Conservation (phyloP, 1,140 invertebrate genomes). For the Diploscapter pachys region DNA sequence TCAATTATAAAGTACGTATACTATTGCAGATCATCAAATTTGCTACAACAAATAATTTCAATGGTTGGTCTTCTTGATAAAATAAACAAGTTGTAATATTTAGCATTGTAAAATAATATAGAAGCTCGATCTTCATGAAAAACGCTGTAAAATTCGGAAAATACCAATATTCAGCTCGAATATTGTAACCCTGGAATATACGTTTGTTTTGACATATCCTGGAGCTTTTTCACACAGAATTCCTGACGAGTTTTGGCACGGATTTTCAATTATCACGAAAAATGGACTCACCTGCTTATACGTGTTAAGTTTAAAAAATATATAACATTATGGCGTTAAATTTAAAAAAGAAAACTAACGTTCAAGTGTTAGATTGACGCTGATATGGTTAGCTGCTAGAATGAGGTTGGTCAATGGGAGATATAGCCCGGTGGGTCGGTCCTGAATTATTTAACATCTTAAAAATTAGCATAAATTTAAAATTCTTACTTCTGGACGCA, state of each 20-base stretch:
- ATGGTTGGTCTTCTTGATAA: no score
- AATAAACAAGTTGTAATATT: no score
- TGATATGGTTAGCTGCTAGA: conserved; percentile 35
- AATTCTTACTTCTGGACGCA: no score
- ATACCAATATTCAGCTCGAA: neutral
- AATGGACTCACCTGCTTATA: conserved; percentile 19
- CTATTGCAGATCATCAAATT: no score
- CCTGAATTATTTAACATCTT: no score
- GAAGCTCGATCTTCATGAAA: no score
- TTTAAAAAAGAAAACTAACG: conserved; percentile 24
- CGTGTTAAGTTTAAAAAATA: conserved; percentile 5
- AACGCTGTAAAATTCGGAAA: no score
- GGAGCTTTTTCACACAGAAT: conserved; percentile 11
- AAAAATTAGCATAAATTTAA: no score
- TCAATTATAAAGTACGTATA: no score
- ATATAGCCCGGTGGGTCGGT: conserved; percentile 20
- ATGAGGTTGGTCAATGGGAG: conserved; percentile 36
- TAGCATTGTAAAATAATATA: no score
- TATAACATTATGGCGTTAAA: neutral
- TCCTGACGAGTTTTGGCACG: conserved; percentile 11
- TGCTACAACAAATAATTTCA: no score
- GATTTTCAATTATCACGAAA: conserved; percentile 1
- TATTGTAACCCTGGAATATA: neutral
- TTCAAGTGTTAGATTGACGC: conserved; percentile 33
- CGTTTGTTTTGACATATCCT: conserved; percentile 8